Evolutionary conservation across 64 coral and sea anemone genomes (phyloP).

Genomic region (Actinia tenebrosa): DNA sequence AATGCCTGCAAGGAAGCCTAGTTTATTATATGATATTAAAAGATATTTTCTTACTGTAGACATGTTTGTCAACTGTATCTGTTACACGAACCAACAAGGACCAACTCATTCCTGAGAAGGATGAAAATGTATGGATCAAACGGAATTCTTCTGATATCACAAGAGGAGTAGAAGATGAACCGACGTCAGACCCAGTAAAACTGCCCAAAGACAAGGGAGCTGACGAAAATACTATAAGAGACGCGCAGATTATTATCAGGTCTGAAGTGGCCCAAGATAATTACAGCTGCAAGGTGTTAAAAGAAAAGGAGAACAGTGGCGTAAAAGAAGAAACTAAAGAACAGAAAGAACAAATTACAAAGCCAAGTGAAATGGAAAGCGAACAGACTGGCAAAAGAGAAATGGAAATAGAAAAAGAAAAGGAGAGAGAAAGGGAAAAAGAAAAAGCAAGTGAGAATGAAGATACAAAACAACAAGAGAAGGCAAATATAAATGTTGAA

Average conservation of each 20-base stretch:
- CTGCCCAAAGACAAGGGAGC: not conserved
- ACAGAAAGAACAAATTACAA: not conserved
- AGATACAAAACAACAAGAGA: not conserved
- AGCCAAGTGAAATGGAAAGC: not conserved
- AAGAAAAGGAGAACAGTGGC: not conserved
- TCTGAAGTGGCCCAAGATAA: not conserved
- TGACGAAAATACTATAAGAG: not conserved
- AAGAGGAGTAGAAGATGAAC: not conserved
- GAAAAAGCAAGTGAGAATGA: not conserved
- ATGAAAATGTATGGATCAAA: slow-evolving; percentile 4
- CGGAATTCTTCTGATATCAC: not conserved
- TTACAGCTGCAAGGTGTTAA: too few relatives aligned
- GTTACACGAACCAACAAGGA: not conserved
- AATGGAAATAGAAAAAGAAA: slow-evolving; percentile 3
- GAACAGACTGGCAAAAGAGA: not conserved
- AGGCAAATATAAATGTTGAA: not conserved
- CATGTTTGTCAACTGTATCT: slow-evolving; percentile 2
- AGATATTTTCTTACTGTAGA: not conserved
- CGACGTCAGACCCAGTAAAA: not conserved
- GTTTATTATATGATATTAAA: not conserved
- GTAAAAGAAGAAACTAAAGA: not conserved
- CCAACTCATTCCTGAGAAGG: slow-evolving; percentile 25
- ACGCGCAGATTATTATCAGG: too few relatives aligned
- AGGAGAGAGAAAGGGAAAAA: too few relatives aligned
- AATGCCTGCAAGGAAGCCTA: not conserved